These are phyloP conservation scores for Lycaena phlaeas DNA, from an alignment of 2,888 invertebrate species.

Conservation along the genomic window DNA sequence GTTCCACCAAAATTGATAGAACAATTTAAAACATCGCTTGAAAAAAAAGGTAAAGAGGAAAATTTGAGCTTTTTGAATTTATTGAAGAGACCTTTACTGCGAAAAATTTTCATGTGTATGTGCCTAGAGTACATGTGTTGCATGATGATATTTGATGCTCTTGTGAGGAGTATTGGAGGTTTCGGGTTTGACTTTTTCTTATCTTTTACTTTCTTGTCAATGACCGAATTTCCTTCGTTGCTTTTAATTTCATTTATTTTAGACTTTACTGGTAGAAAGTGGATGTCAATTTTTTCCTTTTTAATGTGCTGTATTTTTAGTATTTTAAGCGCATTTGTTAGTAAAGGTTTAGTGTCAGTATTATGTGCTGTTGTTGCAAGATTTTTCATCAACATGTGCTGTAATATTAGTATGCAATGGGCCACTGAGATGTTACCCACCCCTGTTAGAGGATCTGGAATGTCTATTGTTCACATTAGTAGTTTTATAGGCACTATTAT, in stretches of 20 bases:
- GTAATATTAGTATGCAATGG: slow-evolving; percentile 42
- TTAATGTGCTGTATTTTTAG: slow-evolving; percentile 31
- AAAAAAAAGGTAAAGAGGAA: slow-evolving; percentile 19
- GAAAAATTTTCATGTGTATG: slow-evolving; percentile 35
- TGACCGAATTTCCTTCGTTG: slow-evolving; percentile 48
- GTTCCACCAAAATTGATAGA: slow-evolving; percentile 33
- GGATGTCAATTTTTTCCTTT: slow-evolving; percentile 29
- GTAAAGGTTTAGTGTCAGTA: slow-evolving; percentile 36
- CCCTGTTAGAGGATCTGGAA: slow-evolving; percentile 40
- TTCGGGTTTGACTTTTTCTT: slow-evolving; percentile 45
- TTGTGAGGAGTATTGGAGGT: slow-evolving; percentile 41
- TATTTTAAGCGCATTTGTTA: slow-evolving; percentile 33
- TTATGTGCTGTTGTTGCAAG: slow-evolving; percentile 44
- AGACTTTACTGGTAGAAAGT: slow-evolving; percentile 43
- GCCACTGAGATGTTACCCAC: slow-evolving; percentile 48
- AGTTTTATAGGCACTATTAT: slow-evolving; percentile 32
- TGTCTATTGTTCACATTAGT: slow-evolving; percentile 42
- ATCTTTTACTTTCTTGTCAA: slow-evolving; percentile 44
- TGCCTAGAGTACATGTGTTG: slow-evolving; percentile 38
- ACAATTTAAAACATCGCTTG: slow-evolving; percentile 29
- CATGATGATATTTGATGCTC: slow-evolving; percentile 38
- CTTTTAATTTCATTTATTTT: slow-evolving; percentile 38
- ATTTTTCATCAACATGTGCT: slow-evolving; percentile 42
- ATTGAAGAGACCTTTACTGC: slow-evolving; percentile 32
- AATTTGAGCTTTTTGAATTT: slow-evolving; percentile 29